Evolutionary conservation across 1,140 invertebrate species (phyloP).

Genomic region (Platorchestia sp.): DNA sequence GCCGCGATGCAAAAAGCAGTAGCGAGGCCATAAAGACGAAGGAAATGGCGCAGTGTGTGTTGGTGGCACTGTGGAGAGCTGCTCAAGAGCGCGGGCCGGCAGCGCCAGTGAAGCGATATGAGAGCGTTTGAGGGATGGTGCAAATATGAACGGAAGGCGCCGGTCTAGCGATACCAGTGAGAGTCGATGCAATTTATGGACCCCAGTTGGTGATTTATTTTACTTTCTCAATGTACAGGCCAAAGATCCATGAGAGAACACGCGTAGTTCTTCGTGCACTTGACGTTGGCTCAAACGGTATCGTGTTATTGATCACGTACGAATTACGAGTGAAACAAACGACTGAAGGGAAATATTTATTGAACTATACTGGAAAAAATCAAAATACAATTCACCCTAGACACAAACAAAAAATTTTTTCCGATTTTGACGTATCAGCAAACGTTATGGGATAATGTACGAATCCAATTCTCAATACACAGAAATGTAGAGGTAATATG

Average conservation of each 20-base stretch:
- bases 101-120: slow-evolving; percentile 12
- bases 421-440: too few relatives aligned
- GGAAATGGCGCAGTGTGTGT: background rate
- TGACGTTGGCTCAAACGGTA: background rate
- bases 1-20: background rate
- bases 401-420: background rate
- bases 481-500: too few relatives aligned
- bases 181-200: slow-evolving; percentile 29
- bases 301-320: background rate
- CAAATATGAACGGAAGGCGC: slow-evolving; percentile 34
- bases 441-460: too few relatives aligned
- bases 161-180: slow-evolving; percentile 38
- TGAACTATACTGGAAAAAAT: background rate
- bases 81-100: background rate
- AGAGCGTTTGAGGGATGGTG: background rate
- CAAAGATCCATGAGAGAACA: background rate
- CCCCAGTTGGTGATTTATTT: slow-evolving; percentile 24
- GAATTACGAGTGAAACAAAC: background rate
- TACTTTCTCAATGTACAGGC: slow-evolving; percentile 11
- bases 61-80: background rate
- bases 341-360: background rate
- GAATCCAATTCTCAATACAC: too few relatives aligned
- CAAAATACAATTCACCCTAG: background rate
- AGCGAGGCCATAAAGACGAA: background rate
- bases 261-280: background rate